Evolutionary conservation across 2,113 vertebrate genomes (phyloP).

Genomic region (Indri indri): DNA sequence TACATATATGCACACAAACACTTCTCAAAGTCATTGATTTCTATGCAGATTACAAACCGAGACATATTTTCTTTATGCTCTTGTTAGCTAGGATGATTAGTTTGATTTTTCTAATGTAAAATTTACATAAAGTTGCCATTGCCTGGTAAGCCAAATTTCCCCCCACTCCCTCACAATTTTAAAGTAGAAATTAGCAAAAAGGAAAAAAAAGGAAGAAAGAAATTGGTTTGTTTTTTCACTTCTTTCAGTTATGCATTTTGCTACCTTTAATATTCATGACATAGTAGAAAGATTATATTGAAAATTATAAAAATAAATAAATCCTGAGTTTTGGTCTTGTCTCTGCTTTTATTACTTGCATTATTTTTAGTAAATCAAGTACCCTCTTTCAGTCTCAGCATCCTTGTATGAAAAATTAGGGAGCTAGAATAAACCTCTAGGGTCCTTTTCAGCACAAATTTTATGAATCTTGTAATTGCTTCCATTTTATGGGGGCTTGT

Average conservation of each 20-base stretch:
- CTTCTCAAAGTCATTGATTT: neutral
- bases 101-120: neutral
- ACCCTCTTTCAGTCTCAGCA: neutral
- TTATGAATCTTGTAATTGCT: constrained; percentile 18
- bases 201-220: neutral
- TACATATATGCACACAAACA: neutral
- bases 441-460: constrained; percentile 22
- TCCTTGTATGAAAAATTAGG: neutral
- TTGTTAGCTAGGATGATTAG: neutral
- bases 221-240: neutral
- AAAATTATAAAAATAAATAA: neutral
- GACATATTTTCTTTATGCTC: neutral
- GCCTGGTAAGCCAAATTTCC: neutral
- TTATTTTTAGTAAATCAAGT: neutral
- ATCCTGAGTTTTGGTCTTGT: neutral
- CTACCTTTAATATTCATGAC: neutral
- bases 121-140: neutral
- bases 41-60: neutral
- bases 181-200: neutral
- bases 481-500: neutral
- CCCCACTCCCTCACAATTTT: neutral
- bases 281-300: neutral
- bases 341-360: neutral
- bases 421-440: neutral
- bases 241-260: neutral